Conservation (phyloP, 2,888 invertebrate species). For the Chloromyia formosa region DNA sequence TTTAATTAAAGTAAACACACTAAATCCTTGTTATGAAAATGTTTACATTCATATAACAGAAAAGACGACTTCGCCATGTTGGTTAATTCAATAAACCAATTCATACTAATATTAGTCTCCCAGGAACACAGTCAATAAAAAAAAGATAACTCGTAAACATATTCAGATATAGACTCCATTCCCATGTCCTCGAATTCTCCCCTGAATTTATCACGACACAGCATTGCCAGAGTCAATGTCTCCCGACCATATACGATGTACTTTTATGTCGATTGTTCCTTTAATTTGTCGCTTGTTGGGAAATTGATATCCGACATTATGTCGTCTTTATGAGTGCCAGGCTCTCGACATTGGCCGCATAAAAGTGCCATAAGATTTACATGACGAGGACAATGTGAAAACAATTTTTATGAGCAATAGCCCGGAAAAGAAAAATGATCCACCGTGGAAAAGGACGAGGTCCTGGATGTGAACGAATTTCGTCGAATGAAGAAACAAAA, state of each 20-base stretch:
- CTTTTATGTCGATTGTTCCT: constrained; percentile 37
- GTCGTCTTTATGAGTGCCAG: constrained; percentile 8
- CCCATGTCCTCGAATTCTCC: too few species aligned
- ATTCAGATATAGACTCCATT: too few species aligned
- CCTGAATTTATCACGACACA: too few species aligned
- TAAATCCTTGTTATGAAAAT: too few species aligned
- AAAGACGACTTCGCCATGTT: too few species aligned
- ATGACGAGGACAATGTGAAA: constrained; percentile 38
- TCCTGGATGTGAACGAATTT: background rate
- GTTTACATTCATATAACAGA: too few species aligned
- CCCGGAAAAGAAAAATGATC: constrained; percentile 36
- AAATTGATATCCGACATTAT: constrained; percentile 39
- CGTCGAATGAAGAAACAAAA: background rate
- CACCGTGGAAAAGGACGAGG: background rate
- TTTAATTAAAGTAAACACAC: too few species aligned
- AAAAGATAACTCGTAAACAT: too few species aligned
- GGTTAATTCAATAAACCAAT: too few species aligned
- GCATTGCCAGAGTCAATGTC: too few species aligned
- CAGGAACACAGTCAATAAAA: too few species aligned
- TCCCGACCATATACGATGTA: background rate
- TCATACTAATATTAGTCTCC: too few species aligned
- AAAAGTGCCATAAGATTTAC: constrained; percentile 34
- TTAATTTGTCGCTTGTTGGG: constrained; percentile 33
- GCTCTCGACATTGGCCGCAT: constrained; percentile 17
- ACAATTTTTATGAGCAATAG: constrained; percentile 39